Evolutionary conservation across 64 coral and sea anemone species (phyloP), one percentile per base, ranked within the genome.

Genomic region (Trachythela sp.): DNA sequence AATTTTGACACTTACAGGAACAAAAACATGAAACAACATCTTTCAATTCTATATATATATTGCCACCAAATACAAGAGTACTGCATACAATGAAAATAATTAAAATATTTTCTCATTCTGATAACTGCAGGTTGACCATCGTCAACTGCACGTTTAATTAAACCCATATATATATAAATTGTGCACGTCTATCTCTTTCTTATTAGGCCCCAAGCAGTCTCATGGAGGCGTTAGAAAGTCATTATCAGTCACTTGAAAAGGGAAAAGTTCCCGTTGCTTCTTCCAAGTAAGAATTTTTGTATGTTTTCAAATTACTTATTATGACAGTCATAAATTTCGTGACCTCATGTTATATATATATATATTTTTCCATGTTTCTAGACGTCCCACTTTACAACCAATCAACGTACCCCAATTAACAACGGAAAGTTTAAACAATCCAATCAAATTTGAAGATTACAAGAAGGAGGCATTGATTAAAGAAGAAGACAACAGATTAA

Each of bases 211-310:
- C 95, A 43, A 94, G 92, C 86, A 97, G 95, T 43, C 89, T 97
- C 24, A 77, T 97, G 40, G 95, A 97, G 90, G 95, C 95, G 48
- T 80, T 97, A 48, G 95, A 97, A 91, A 97, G 94, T 37, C 95
- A 97, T 85, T 84, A 92, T 40, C 95, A 94, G 52, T 93, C 95
- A 13, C n/a, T 97, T n/a, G 95, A 97, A 48, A 97, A 97, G 89
- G 95, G 95, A 60, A 94, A 94, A 92, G 43, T 88, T 31, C 85
- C 45, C 10, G 60, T 36, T 26, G 45, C 86, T 35, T 72, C 95
- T 45, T 77, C 71, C 20, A 77, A 77, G 71, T 77, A 77, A 77
- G 71, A 77, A 59, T 59, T 59, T 59, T n/a, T 59, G 2, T 9
- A 59, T 59, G 2, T 4, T 4, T 59, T 4, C 3, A 59, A 59